A percentile compares a stretch with the other conserved stretches of the same genome.
phyloP scores from a whole-genome alignment of 2,113 vertebrate species.

The Xiphias gladius region DNA sequence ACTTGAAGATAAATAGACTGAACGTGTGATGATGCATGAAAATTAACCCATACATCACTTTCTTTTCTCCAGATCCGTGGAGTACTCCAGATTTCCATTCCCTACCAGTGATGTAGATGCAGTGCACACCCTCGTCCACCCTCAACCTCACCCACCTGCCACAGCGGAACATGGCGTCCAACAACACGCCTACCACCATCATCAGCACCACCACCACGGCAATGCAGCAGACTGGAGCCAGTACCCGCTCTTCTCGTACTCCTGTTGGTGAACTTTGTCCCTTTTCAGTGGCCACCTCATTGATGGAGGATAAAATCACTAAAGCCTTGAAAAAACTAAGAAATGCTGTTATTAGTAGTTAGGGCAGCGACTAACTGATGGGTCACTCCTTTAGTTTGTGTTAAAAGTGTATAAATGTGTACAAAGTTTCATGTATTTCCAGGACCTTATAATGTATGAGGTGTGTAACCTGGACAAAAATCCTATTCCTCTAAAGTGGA shows the following conservation, averaged over 20 bases:
- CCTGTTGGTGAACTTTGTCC: constrained; percentile 85
- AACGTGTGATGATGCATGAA: not conserved
- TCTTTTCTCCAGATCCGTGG: constrained; percentile 41
- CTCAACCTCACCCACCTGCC: constrained; percentile 19
- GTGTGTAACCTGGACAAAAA: not conserved
- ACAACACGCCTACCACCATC: constrained; percentile 60
- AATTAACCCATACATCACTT: not conserved
- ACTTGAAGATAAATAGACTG: not conserved
- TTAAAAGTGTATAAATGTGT: constrained; percentile 29
- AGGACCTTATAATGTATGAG: not conserved
- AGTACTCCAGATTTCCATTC: constrained; percentile 41
- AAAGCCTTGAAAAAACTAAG: not conserved
- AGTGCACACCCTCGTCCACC: constrained; percentile 16
- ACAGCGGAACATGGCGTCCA: constrained; percentile 29
- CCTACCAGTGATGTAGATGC: constrained; percentile 11
- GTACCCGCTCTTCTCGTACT: constrained; percentile 89
- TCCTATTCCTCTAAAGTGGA: not conserved
- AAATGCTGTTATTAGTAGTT: not conserved
- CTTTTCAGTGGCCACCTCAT: not conserved
- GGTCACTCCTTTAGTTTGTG: not conserved
- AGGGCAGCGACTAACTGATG: not conserved
- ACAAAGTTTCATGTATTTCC: not conserved
- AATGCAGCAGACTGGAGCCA: constrained; percentile 89
- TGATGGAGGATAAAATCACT: not conserved
- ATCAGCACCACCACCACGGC: constrained; percentile 78